Percentiles rank a stretch among this genome's conserved stretches.
Evolutionary conservation across 2,113 vertebrate species (phyloP).

Genomic region (Cheilinus undulatus): DNA sequence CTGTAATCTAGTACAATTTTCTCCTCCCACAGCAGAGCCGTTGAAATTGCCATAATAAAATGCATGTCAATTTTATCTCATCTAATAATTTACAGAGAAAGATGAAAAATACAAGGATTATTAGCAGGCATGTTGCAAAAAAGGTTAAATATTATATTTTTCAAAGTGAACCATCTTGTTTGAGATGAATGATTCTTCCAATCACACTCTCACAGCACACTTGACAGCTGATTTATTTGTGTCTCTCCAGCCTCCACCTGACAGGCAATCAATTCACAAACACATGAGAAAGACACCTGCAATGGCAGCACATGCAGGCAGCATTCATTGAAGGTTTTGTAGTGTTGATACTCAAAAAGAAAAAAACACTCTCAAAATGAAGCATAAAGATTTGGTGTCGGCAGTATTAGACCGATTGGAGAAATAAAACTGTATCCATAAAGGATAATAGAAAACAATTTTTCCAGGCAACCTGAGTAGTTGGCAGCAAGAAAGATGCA

Average conservation of each 20-base stretch:
- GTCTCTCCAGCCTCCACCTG: slow-evolving; percentile 13
- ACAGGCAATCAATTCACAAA: slow-evolving; percentile 27
- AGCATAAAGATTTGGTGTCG: too few relatives aligned
- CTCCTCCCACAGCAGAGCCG: too few relatives aligned
- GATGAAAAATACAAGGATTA: too few relatives aligned
- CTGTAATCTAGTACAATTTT: too few relatives aligned
- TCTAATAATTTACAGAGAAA: too few relatives aligned
- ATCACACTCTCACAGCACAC: neutral
- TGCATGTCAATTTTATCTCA: too few relatives aligned
- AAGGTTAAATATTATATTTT: neutral
- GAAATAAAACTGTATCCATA: too few relatives aligned
- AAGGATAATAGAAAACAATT: too few relatives aligned
- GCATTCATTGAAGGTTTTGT: neutral
- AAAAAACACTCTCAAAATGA: neutral
- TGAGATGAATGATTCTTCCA: neutral
- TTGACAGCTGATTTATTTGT: slow-evolving; percentile 37
- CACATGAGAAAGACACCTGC: neutral
- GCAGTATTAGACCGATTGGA: too few relatives aligned
- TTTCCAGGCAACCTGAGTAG: too few relatives aligned
- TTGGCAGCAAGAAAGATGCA: too few relatives aligned
- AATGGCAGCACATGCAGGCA: neutral
- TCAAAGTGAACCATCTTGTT: neutral
- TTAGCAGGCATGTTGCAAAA: neutral
- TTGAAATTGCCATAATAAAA: too few relatives aligned
- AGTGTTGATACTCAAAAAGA: neutral